Conservation (phyloP, 1,140 invertebrate genomes). For the Caenorhabditis briggsae region DNA sequence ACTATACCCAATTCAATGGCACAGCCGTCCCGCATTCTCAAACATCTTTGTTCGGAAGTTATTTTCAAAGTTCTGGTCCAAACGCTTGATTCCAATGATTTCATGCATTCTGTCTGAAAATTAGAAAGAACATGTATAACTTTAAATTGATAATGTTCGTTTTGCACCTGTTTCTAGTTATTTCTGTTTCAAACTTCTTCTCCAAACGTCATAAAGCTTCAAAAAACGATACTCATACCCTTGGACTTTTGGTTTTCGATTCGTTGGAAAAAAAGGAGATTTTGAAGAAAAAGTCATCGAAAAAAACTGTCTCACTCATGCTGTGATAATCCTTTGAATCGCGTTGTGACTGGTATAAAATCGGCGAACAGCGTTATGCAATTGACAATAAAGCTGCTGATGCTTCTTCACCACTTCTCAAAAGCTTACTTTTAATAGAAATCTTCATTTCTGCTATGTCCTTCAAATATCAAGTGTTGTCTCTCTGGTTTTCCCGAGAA, state of each 20-base stretch:
- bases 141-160: not conserved
- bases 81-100: not conserved
- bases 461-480: conserved; percentile 1
- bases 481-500: not conserved
- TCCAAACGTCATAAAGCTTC: not conserved
- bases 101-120: not conserved
- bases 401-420: not conserved
- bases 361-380: conserved; percentile 44
- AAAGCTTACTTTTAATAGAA: conserved; percentile 36
- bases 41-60: not conserved
- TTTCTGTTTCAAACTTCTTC: not conserved
- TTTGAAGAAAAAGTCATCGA: not conserved
- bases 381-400: not conserved
- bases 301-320: conserved; percentile 42
- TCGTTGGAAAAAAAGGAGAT: not conserved
- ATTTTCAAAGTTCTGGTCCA: not conserved
- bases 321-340: conserved; percentile 47
- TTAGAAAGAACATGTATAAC: not conserved
- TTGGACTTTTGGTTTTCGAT: conserved; percentile 31
- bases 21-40: not conserved
- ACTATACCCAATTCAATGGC: conserved; percentile 8
- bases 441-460: not conserved
- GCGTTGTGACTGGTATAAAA: conserved; percentile 48
- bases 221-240: not conserved
- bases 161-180: not conserved